A percentile compares a stretch with the other conserved stretches of the same genome.
phyloP scores from a whole-genome alignment of 2,113 vertebrate genomes.

The Asarcornis scutulata region DNA sequence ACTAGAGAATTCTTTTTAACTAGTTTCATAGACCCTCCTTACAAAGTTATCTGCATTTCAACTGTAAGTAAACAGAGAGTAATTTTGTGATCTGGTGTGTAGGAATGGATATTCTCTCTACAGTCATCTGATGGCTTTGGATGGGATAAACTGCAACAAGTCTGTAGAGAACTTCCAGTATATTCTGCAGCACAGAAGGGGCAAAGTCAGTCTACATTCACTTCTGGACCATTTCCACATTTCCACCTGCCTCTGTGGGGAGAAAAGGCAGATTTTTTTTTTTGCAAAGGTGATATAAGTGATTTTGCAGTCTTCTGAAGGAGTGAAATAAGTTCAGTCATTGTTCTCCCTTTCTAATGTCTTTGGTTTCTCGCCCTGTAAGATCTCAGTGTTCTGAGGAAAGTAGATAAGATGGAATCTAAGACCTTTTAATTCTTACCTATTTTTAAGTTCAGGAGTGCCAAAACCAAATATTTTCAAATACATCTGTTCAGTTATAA shows the following conservation, averaged over 20 bases:
- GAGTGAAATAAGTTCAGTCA: neutral
- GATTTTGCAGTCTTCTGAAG: neutral
- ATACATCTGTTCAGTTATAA: neutral
- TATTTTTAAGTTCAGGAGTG: neutral
- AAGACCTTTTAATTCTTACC: neutral
- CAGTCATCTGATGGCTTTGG: neutral
- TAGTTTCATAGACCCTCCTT: neutral
- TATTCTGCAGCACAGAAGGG: neutral
- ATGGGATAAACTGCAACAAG: neutral
- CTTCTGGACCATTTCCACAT: neutral
- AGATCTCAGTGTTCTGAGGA: neutral
- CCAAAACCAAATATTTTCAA: neutral
- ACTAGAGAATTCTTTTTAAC: neutral
- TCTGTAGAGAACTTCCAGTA: neutral
- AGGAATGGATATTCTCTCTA: neutral
- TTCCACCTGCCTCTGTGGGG: neutral
- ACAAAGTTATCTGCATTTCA: neutral
- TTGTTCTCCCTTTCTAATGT: neutral
- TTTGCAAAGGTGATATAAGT: neutral
- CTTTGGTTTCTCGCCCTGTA: neutral
- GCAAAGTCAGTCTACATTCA: neutral
- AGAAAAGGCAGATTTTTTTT: neutral
- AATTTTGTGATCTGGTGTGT: neutral
- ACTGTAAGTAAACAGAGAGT: neutral
- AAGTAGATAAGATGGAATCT: neutral